phyloP scores from a whole-genome alignment of 2,888 invertebrate genomes.

The Trichogramma evanescens region DNA sequence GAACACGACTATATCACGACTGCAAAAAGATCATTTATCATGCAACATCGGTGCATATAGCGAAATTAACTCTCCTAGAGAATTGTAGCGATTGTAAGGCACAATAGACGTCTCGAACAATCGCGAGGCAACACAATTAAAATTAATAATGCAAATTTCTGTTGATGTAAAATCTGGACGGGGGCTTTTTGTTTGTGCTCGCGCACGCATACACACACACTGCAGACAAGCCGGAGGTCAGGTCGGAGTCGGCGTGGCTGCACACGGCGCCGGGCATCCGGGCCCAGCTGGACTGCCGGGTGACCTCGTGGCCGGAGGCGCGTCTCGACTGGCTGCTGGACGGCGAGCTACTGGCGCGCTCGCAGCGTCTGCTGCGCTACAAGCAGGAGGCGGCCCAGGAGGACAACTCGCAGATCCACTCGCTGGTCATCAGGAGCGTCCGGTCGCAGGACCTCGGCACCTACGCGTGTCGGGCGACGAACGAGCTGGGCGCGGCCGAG shows the following conservation, averaged over 20 bases:
- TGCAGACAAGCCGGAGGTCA: slow-evolving; percentile 71
- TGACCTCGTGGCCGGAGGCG: slow-evolving; percentile 65
- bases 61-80: no score
- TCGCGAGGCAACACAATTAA: no score
- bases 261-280: slow-evolving; percentile 68
- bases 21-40: no score
- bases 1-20: no score
- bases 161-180: not conserved
- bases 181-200: not conserved
- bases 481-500: slow-evolving; percentile 65
- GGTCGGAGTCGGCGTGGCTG: slow-evolving; percentile 59
- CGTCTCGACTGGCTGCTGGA: slow-evolving; percentile 46
- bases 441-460: slow-evolving; percentile 65
- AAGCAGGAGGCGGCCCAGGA: slow-evolving; percentile 1
- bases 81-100: no score
- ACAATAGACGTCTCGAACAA: no score
- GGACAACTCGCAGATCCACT: slow-evolving; percentile 42
- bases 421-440: slow-evolving; percentile 63
- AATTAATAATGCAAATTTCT: no score
- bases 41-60: no score
- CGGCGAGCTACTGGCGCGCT: slow-evolving; percentile 31
- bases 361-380: slow-evolving; percentile 44
- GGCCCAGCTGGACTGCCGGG: slow-evolving; percentile 62
- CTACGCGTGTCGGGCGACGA: slow-evolving; percentile 72
- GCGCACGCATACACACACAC: not conserved